These are phyloP conservation scores for Calameuta filiformis DNA, from an alignment of 2,888 invertebrate genomes.

Conservation along the genomic window DNA sequence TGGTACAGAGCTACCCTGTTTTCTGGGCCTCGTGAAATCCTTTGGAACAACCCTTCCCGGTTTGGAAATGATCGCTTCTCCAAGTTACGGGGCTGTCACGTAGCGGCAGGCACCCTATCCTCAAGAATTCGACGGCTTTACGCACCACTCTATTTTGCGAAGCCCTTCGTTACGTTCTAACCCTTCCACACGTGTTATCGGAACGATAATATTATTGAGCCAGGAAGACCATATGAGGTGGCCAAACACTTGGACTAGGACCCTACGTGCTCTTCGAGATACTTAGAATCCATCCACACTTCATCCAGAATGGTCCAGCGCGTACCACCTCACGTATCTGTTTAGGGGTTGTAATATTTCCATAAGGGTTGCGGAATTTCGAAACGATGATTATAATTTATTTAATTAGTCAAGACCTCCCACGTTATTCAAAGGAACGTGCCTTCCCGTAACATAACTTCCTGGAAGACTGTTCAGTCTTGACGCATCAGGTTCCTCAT, in stretches of 20 bases:
- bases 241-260: not conserved
- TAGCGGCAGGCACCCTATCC: not conserved
- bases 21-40: not conserved
- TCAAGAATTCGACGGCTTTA: not conserved
- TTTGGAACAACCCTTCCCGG: not conserved
- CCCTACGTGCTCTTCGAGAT: not conserved
- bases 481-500: not conserved
- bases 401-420: not conserved
- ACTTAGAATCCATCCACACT: not conserved
- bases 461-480: not conserved
- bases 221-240: constrained; percentile 16
- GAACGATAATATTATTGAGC: constrained; percentile 38
- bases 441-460: not conserved
- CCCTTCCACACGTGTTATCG: constrained; percentile 37
- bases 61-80: not conserved
- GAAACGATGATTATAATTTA: not conserved
- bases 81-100: not conserved
- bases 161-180: constrained; percentile 28
- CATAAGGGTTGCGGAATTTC: not conserved
- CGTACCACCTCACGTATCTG: not conserved
- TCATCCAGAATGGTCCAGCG: not conserved
- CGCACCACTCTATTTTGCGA: not conserved
- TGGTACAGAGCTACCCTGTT: not conserved
- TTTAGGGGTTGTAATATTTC: not conserved
- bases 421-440: not conserved